Evolutionary conservation across 2,113 vertebrate species (phyloP).

Genomic region (Brachyhypopomus occidentalis): DNA sequence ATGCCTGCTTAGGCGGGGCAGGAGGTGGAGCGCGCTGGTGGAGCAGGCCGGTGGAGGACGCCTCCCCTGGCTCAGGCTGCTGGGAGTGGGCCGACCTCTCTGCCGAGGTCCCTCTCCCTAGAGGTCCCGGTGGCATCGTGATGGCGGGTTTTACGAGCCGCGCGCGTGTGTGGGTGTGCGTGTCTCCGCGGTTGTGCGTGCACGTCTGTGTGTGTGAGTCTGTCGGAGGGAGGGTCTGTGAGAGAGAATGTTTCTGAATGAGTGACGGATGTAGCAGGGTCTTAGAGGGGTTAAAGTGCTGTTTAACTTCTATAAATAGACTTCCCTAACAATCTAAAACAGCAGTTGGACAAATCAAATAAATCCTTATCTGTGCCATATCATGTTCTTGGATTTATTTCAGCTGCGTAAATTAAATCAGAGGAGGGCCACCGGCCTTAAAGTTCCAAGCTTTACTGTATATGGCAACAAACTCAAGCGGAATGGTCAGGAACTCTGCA

Average conservation of each 20-base stretch:
- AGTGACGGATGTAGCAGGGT: conserved; percentile 8
- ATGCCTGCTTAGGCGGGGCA: conserved; percentile 1
- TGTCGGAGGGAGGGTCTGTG: background rate
- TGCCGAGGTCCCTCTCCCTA: conserved; percentile 9
- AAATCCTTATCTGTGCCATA: conserved; percentile 5
- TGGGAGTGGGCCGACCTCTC: conserved; percentile 23
- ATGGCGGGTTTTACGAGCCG: conserved; percentile 20
- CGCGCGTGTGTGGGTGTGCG: background rate
- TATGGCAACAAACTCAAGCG: conserved; percentile 29
- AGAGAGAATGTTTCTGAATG: background rate
- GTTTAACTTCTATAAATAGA: background rate
- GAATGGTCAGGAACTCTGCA: background rate
- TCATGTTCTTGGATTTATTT: conserved; percentile 31
- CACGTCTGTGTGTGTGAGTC: conserved; percentile 6
- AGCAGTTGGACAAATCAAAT: conserved; percentile 17
- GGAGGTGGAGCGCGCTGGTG: conserved; percentile 3
- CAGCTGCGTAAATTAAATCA: conserved; percentile 1
- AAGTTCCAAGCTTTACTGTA: conserved; percentile 39
- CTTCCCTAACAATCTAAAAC: conserved; percentile 22
- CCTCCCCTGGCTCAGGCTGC: conserved; percentile 5
- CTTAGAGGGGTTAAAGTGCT: background rate
- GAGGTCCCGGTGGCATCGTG: conserved; percentile 26
- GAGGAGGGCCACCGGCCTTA: conserved; percentile 24
- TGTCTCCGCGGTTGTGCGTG: background rate
- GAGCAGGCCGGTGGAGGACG: background rate